Conservation (phyloP, 2,113 vertebrate species). For the Gallinago jamesoni region DNA sequence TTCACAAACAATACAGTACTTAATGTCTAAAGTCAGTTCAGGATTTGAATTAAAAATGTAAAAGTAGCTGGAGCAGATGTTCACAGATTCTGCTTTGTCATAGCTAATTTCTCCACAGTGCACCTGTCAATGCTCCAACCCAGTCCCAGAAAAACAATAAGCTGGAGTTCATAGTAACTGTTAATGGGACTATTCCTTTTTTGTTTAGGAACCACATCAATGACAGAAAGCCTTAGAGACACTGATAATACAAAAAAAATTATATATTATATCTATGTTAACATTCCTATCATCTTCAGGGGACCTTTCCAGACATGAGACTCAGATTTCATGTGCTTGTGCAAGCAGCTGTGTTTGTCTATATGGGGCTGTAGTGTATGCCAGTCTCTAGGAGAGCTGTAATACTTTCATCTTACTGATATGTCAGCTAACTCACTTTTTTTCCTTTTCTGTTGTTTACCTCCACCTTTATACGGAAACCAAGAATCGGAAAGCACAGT, state of each 20-base stretch:
- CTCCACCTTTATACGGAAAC: not conserved
- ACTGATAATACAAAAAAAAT: not conserved
- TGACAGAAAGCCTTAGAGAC: not conserved
- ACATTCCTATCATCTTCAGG: not conserved
- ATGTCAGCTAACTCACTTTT: not conserved
- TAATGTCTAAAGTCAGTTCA: not conserved
- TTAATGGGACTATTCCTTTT: not conserved
- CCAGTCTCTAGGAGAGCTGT: not conserved
- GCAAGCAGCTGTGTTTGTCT: not conserved
- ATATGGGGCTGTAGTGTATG: not conserved
- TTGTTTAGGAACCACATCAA: not conserved
- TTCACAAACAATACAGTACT: not conserved
- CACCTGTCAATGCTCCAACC: not conserved
- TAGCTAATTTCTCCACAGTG: not conserved
- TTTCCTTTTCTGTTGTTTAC: not conserved
- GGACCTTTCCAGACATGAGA: not conserved
- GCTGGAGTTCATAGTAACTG: not conserved
- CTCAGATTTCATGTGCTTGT: not conserved
- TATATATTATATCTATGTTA: not conserved
- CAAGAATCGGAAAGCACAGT: not conserved
- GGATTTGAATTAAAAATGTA: constrained; percentile 19
- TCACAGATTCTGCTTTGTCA: not conserved
- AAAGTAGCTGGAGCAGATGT: constrained; percentile 2
- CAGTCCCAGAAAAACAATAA: not conserved
- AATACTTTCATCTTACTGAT: not conserved